Evolutionary conservation across 2,888 invertebrate species (phyloP), one percentile per base, ranked within the genome.

Genomic region (Kryphioiulus occultus): DNA sequence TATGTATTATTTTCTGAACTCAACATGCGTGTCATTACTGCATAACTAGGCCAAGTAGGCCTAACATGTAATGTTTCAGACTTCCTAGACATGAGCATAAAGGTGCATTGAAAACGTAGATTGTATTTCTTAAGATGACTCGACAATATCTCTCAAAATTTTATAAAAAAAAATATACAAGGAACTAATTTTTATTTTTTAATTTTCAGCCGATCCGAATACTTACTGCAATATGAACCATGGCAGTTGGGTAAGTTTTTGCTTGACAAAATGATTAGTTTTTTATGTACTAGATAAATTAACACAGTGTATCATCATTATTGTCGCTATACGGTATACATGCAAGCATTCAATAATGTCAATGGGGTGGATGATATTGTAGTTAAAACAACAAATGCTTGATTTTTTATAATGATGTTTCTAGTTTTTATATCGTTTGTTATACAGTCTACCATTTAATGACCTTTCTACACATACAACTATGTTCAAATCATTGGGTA

Each of bases 191-290:
- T 26, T 78, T 87, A 53, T 87, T 86, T 88, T 88, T 89, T 85
- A 42, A 22, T 87, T 88, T 89, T 42, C 86, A 93, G 96, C 95
- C 0, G 93, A 95, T 90, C 93, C 95, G 0, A 95, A 96, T 90
- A 94, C 95, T 1, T 92, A 93, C 17, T 95, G 95, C 90, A 95
- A 95, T 17, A 93, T 93, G 0, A 92, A 94, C 87, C 95, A 95
- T 17, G 95, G 95, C 42, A 94, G 94, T 88, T 94, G 94, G 93
- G 95, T 95, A 91, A 89, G 90, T 78, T 84, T 39, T 85, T 85
- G 1, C 7, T 53, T n/a, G n/a, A 19, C 53, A 53, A 53, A 53
- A n/a, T 53, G 12, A 4, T 12, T 44, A 44, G 3, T 44, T 44
- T 44, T 44, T 9, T 9, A 44, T 9, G 9, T 44, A 44, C 10